phyloP scores from a whole-genome alignment of 2,888 invertebrate genomes.

The Stenchaetothrips biformis region DNA sequence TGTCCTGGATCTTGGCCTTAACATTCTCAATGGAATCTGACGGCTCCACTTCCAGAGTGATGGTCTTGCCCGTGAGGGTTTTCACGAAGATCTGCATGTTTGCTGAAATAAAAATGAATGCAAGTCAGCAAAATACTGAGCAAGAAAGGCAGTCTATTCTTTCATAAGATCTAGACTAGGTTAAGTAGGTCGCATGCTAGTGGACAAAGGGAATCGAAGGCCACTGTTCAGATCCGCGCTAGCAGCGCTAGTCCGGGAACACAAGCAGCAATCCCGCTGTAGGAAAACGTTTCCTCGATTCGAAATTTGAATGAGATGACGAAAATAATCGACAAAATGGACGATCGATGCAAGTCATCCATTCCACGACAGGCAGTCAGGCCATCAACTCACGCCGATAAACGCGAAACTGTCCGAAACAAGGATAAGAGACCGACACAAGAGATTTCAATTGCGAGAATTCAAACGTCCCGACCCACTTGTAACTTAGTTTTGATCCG shows the following conservation, averaged over 20 bases:
- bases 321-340: too few relatives aligned
- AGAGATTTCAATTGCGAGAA: not conserved
- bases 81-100: conserved; percentile 95
- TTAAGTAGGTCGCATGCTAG: not conserved
- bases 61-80: conserved; percentile 89
- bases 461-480: not conserved
- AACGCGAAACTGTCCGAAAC: too few relatives aligned
- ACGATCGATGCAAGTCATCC: too few relatives aligned
- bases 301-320: too few relatives aligned
- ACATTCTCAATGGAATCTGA: conserved; percentile 94
- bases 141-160: not conserved
- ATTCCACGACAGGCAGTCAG: too few relatives aligned
- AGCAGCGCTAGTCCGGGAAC: not conserved
- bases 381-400: too few relatives aligned
- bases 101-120: not conserved
- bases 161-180: not conserved
- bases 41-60: conserved; percentile 86
- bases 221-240: not conserved
- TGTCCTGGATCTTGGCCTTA: conserved; percentile 87
- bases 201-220: not conserved
- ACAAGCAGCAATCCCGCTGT: too few relatives aligned
- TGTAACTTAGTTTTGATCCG: not conserved
- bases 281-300: too few relatives aligned
- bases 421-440: not conserved
- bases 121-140: conserved; percentile 3